These are phyloP conservation scores for Strigamia crassipes DNA, from an alignment of 2,888 invertebrate species.

Conservation along the genomic window DNA sequence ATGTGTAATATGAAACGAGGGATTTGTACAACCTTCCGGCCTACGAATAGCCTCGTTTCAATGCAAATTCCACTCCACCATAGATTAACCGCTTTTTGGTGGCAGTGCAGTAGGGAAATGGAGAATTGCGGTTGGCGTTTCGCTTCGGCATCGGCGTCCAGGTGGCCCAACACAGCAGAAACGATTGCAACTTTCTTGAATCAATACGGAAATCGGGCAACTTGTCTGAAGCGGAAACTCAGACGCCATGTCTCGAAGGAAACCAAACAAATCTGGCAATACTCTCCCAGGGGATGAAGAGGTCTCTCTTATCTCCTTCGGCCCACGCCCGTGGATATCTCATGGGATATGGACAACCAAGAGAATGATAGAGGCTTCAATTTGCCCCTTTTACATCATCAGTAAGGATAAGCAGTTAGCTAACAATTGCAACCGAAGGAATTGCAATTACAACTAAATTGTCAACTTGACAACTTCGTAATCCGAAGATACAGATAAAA, in stretches of 20 bases:
- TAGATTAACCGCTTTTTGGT: constrained; percentile 17
- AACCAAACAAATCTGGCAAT: constrained; percentile 26
- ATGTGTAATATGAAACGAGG: constrained; percentile 13
- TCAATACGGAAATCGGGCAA: constrained; percentile 26
- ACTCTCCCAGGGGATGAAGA: constrained; percentile 4
- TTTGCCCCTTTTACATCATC: constrained; percentile 14
- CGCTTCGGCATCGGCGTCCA: constrained; percentile 6
- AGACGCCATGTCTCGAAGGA: constrained; percentile 21
- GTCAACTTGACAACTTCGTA: not conserved
- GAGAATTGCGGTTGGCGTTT: constrained; percentile 6
- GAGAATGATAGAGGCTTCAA: constrained; percentile 17
- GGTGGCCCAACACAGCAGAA: constrained; percentile 15
- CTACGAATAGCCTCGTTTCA: constrained; percentile 27
- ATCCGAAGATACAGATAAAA: too few relatives aligned
- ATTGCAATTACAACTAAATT: not conserved
- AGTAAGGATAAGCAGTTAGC: not conserved
- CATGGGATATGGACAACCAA: not conserved
- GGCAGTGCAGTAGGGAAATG: not conserved
- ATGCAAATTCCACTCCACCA: constrained; percentile 19
- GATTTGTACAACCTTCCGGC: constrained; percentile 30
- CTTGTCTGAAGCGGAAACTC: constrained; percentile 30
- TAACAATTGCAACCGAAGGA: not conserved
- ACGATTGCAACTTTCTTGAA: constrained; percentile 26
- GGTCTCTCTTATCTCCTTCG: constrained; percentile 22
- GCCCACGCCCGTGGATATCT: constrained; percentile 18